A percentile compares a stretch with the other conserved stretches of the same genome.
Evolutionary conservation across 2,113 vertebrate species (phyloP).

Genomic region (Puntigrus tetrazona): DNA sequence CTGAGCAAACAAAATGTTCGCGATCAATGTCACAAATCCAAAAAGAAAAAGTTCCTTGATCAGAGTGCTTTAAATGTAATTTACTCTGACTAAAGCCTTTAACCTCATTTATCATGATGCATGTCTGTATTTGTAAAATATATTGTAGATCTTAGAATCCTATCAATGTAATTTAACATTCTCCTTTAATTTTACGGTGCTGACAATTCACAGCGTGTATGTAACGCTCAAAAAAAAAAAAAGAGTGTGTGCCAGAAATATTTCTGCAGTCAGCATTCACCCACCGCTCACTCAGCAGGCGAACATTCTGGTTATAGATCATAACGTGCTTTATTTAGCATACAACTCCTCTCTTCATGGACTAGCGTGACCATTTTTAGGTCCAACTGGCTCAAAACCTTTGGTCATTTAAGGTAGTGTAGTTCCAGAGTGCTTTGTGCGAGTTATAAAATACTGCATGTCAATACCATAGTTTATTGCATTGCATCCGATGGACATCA

Average conservation of each 20-base stretch:
- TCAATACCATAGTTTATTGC: background rate
- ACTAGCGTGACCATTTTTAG: background rate
- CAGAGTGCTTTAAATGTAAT: background rate
- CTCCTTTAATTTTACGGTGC: background rate
- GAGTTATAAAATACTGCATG: background rate
- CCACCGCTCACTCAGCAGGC: background rate
- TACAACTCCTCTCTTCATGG: background rate
- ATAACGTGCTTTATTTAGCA: background rate
- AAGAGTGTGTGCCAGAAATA: background rate
- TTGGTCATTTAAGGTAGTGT: background rate
- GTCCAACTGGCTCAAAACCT: background rate
- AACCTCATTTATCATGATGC: background rate
- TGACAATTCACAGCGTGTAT: background rate
- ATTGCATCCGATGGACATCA: background rate
- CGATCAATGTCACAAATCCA: background rate
- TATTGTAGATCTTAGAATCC: background rate
- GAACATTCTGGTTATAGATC: background rate
- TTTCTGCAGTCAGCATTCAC: background rate
- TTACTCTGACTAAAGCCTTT: background rate
- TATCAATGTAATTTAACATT: background rate
- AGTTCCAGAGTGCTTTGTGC: background rate
- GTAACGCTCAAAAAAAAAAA: background rate
- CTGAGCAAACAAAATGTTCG: background rate
- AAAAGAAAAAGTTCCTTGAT: no score
- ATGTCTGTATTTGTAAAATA: background rate